Conservation (phyloP, 2,113 vertebrate species). For the Corythoichthys haematopterus region DNA sequence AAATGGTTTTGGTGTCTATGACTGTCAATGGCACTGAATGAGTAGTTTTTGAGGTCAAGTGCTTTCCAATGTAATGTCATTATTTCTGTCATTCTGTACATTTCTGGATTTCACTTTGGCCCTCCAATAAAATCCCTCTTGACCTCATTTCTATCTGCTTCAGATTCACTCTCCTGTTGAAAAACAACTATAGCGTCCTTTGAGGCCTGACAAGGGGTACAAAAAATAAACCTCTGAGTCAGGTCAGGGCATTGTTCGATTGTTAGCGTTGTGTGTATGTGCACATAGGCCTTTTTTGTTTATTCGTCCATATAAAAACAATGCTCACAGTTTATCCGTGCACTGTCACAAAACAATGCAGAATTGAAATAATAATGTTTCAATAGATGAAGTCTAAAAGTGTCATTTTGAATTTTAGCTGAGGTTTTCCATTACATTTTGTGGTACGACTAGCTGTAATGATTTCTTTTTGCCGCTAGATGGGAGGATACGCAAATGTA, state of each 20-base stretch:
- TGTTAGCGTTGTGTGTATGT: conserved; percentile 24
- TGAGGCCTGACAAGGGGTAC: conserved; percentile 8
- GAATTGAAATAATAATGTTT: too few relatives aligned
- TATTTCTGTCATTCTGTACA: conserved; percentile 34
- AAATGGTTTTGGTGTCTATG: too few relatives aligned
- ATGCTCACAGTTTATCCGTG: too few relatives aligned
- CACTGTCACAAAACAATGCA: too few relatives aligned
- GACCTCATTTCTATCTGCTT: conserved; percentile 4
- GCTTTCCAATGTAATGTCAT: conserved; percentile 37
- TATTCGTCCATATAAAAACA: neutral
- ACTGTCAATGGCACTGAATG: too few relatives aligned
- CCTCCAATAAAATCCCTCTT: conserved; percentile 45
- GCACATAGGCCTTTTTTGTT: conserved; percentile 25
- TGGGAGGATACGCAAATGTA: conserved; percentile 32
- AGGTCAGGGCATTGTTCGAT: conserved; percentile 31
- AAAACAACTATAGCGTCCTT: neutral
- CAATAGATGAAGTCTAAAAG: too few relatives aligned
- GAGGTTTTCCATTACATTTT: too few relatives aligned
- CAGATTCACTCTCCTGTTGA: neutral
- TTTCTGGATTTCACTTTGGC: conserved; percentile 42
- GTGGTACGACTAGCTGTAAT: conserved; percentile 14
- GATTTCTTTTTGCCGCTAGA: conserved; percentile 34
- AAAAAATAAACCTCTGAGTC: conserved; percentile 34
- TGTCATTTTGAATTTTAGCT: too few relatives aligned
- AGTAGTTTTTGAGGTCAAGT: neutral